Conservation (phyloP, 1,140 invertebrate species). For the Drosophila parvula region DNA sequence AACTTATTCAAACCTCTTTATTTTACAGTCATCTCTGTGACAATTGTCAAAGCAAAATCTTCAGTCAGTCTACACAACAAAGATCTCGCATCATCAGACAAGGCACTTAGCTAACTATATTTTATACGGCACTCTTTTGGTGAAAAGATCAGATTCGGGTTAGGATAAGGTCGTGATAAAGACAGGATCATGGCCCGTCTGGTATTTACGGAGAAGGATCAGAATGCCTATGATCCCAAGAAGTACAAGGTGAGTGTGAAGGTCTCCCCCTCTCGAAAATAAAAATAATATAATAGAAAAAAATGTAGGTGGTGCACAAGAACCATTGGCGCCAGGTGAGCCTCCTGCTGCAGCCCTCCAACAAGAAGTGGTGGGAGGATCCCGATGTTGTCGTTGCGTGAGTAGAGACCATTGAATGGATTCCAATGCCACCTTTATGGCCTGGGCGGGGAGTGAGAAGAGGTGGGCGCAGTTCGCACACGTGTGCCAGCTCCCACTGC, state of each 20-base stretch:
- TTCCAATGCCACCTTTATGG: slow-evolving; percentile 8
- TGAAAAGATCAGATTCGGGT: background rate
- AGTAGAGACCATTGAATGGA: slow-evolving; percentile 57
- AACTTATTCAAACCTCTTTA: background rate
- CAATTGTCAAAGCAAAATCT: slow-evolving; percentile 56
- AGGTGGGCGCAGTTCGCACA: slow-evolving; percentile 3
- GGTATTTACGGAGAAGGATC: slow-evolving; percentile 71
- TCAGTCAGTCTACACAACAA: slow-evolving; percentile 46
- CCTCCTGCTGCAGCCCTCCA: slow-evolving; percentile 65
- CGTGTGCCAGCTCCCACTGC: slow-evolving; percentile 37
- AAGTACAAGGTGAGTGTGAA: slow-evolving; percentile 56
- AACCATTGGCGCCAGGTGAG: slow-evolving; percentile 80
- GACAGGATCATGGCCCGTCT: slow-evolving; percentile 67
- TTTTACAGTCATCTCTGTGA: slow-evolving; percentile 6
- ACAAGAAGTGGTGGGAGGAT: slow-evolving; percentile 83
- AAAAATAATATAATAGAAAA: background rate
- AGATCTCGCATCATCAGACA: background rate
- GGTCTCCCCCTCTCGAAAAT: background rate
- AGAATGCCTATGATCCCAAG: slow-evolving; percentile 72
- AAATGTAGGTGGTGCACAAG: slow-evolving; percentile 61
- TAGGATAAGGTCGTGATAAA: no score
- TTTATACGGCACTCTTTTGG: slow-evolving; percentile 5
- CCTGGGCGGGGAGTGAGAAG: background rate
- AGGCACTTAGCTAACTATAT: slow-evolving; percentile 8
- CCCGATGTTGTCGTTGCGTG: slow-evolving; percentile 82